Evolutionary conservation across 64 coral and sea anemone genomes (phyloP), one percentile per base, ranked within the genome.

Genomic region (Cladopsammia gracilis): DNA sequence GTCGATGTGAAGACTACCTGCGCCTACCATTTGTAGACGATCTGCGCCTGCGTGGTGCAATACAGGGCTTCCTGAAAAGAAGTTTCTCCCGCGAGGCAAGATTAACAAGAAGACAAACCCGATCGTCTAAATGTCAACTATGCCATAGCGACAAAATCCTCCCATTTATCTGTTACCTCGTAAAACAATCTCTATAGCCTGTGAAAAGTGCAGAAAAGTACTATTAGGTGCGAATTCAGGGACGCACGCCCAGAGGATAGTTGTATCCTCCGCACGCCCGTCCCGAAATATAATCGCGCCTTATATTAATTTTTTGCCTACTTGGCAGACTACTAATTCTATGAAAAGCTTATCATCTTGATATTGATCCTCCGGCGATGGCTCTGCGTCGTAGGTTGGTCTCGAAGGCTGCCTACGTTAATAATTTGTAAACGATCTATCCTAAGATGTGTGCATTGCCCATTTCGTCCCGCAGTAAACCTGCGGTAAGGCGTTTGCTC

Each of bases 401-500:
- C 16, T 76, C 20, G 73, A 76, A 22, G 73, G 48, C 48, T 76
- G 9, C 48, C 42, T 76, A 53, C 48, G 48, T 20, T 69, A 23
- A 69, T 3, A 9, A 10, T 69, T 69, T 69, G 65, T 76, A 76
- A 76, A 48, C 46, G 47, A 22, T 76, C 47, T n/a, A 73, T 23
- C 46, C 19, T 76, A 50, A 6, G 46, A 18, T 76, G 46, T 76
- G 73, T 76, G 73, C 48, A 22, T 76, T 76, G 73, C 73, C 73
- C 73, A 76, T 52, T 8, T 20, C 15, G 13, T 18, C 73, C 48
- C 20, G 45, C 19, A 5, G 10, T 19, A 3, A 50, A 23, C 65
- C 23, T 69, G n/a, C 10, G 65, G 23, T 25, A 69, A 69, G 23
- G 7, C 7, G 19, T 69, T 9, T 7, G 18, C 19, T 0, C 19